Evolutionary conservation across 2,113 vertebrate genomes (phyloP), one percentile per base, ranked within the genome.

Genomic region (Grallaria varia): DNA sequence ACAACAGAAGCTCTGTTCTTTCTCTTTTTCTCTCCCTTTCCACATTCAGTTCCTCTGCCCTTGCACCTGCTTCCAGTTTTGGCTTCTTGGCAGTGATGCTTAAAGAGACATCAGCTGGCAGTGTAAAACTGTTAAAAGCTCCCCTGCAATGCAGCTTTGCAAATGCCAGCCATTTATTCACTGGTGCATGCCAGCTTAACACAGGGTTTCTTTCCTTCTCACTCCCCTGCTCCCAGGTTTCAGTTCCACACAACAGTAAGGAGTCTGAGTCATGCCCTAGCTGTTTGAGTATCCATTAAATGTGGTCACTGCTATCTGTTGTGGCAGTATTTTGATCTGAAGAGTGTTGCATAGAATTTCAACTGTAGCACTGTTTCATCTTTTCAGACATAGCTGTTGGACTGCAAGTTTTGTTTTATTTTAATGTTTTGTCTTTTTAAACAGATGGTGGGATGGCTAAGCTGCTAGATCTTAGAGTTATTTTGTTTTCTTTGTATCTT

Each of bases 31-130:
- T 82, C 72, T 90, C 62, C 45, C 60, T 87, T 89, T 95, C 96
- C 93, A 91, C 95, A 92, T 96, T 97, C 97, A 96, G 93, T 95
- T 96, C 93, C 97, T 98, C 87, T 97, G 80, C 84, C 90, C 90
- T 94, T 97, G 98, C 98, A 98, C 98, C 98, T 98, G 98, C 98
- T 98, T 98, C 96, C 95, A 96, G 97, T 97, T 98, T 98, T 98
- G 97, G 96, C 97, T 98, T 98, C 97, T 98, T 98, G 98, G 97
- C 97, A 98, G 75, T 80, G 95, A 97, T 64, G 83, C 94, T 97
- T 97, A 90, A 97, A 98, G 97, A 98, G 97, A 97, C 97, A 98
- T 98, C 98, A 98, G 97, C 98, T 98, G 97, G 98, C 97, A 97
- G 95, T 84, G 67, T 96, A 84, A 96, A 98, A 97, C 96, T 95